Evolutionary conservation across 1,140 invertebrate species (phyloP).

Genomic region (Pseudomyrmex gracilis): DNA sequence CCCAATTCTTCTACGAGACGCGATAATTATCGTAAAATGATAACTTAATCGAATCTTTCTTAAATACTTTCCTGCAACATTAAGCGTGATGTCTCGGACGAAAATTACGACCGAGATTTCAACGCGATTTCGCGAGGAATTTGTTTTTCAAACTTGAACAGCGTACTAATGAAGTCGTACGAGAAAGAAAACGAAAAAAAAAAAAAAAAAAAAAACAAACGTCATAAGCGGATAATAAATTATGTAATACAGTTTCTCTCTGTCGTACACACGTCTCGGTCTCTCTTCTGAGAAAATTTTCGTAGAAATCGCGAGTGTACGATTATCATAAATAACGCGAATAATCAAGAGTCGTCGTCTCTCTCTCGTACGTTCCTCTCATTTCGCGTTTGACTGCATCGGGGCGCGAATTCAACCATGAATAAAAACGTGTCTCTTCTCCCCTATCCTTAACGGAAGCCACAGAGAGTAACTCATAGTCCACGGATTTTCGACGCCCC

Average conservation of each 20-base stretch:
- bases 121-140: background rate
- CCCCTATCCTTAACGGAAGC: slow-evolving; percentile 46
- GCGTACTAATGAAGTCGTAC: background rate
- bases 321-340: slow-evolving; percentile 81
- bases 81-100: slow-evolving; percentile 7
- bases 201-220: no score
- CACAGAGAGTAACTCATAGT: slow-evolving; percentile 78
- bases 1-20: slow-evolving; percentile 29
- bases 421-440: slow-evolving; percentile 79
- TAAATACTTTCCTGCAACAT: slow-evolving; percentile 35
- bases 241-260: background rate
- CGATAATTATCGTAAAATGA: slow-evolving; percentile 39
- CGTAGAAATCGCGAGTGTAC: slow-evolving; percentile 20
- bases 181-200: background rate
- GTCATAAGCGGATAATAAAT: background rate
- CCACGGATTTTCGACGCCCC: slow-evolving; percentile 65
- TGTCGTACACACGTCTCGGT: background rate
- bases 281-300: background rate
- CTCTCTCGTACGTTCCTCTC: slow-evolving; percentile 19
- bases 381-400: slow-evolving; percentile 61
- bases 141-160: slow-evolving; percentile 2
- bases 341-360: slow-evolving; percentile 73
- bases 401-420: slow-evolving; percentile 77
- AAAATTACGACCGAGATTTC: slow-evolving; percentile 19
- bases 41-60: slow-evolving; percentile 32